phyloP scores from a whole-genome alignment of 2,888 invertebrate genomes.

The Tetragonisca angustula region DNA sequence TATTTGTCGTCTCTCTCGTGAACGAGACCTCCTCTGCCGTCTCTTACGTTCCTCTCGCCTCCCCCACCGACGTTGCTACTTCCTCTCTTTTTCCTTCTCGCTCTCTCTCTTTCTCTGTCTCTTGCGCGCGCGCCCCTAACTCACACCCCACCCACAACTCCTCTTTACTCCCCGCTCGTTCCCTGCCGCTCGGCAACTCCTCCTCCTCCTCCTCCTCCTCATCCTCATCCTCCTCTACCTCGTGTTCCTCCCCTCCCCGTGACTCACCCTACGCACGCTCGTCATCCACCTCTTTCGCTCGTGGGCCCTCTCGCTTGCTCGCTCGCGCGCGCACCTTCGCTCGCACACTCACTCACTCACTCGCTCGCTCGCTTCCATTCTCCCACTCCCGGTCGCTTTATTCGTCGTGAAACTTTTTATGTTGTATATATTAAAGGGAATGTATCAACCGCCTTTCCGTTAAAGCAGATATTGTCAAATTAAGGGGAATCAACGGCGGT shows the following conservation, averaged over 20 bases:
- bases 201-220: constrained; percentile 10
- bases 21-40: constrained; percentile 32
- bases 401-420: constrained; percentile 83
- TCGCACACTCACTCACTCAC: neutral
- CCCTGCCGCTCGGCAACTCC: neutral
- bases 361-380: constrained; percentile 44
- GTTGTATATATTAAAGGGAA: constrained; percentile 82
- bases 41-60: constrained; percentile 28
- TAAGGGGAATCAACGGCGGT: constrained; percentile 68
- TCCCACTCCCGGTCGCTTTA: constrained; percentile 77
- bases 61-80: constrained; percentile 29
- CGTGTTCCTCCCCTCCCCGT: constrained; percentile 19
- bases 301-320: constrained; percentile 12
- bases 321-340: constrained; percentile 37
- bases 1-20: constrained; percentile 28
- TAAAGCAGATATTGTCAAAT: constrained; percentile 80
- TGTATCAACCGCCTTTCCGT: constrained; percentile 78
- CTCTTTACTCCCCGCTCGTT: constrained; percentile 9
- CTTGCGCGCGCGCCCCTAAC: constrained; percentile 52
- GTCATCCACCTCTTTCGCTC: constrained; percentile 30
- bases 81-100: constrained; percentile 28
- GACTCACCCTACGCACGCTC: constrained; percentile 16
- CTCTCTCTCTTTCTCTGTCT: constrained; percentile 32
- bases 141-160: constrained; percentile 51
- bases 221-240: neutral